These are phyloP conservation scores for Troides helena DNA, from an alignment of 2,888 invertebrate genomes.

Conservation along the genomic window DNA sequence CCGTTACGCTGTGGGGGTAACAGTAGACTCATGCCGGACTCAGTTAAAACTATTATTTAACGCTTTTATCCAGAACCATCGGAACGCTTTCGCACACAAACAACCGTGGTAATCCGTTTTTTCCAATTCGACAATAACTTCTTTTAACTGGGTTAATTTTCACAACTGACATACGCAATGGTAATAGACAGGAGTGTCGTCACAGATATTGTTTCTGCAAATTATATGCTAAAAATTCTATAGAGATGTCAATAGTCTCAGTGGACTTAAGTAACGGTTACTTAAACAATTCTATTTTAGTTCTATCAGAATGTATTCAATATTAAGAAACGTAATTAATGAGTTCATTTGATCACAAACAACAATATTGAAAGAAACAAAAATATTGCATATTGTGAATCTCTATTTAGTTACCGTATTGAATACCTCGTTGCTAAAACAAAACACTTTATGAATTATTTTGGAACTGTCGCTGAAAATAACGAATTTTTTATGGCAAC, in stretches of 20 bases:
- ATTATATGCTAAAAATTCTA: background rate
- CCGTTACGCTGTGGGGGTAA: too few species aligned
- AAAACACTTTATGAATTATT: background rate
- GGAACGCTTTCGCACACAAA: too few species aligned
- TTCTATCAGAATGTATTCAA: too few species aligned
- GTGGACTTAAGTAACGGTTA: too few species aligned
- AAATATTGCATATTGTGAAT: background rate
- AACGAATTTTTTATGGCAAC: constrained; percentile 5
- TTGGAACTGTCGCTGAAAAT: background rate
- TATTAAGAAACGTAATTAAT: too few species aligned
- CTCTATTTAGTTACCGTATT: background rate
- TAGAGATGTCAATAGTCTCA: too few species aligned
- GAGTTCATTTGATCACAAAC: too few species aligned
- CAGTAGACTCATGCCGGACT: too few species aligned
- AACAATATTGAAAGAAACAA: background rate
- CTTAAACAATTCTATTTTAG: too few species aligned
- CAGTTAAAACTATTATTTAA: too few species aligned
- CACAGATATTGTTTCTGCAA: background rate
- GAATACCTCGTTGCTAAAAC: background rate
- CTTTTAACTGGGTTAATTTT: constrained; percentile 9
- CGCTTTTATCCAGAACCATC: too few species aligned
- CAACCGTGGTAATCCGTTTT: background rate
- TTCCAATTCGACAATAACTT: constrained; percentile 2
- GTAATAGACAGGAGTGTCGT: constrained; percentile 3
- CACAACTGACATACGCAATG: background rate